A percentile compares a stretch with the other conserved stretches of the same genome.
Conservation (phyloP, 1,140 invertebrate species). For the Goniozus legneri region DNA sequence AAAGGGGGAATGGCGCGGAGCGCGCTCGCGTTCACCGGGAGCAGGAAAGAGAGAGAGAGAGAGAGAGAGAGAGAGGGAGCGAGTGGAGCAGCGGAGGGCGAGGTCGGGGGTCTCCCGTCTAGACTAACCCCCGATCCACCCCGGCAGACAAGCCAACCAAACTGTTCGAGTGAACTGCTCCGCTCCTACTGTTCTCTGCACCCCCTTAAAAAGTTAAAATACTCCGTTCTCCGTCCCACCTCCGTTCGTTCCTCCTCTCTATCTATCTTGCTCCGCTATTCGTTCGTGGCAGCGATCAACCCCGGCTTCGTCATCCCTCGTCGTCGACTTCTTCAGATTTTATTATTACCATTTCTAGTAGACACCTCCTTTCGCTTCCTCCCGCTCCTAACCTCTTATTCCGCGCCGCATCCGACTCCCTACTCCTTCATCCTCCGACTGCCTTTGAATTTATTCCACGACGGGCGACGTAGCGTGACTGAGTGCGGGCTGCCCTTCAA, state of each 20-base stretch:
- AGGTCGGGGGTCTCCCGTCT: conserved; percentile 43
- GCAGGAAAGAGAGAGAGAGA: conserved; percentile 4
- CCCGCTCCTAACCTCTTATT: conserved; percentile 3
- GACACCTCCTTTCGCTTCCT: conserved; percentile 33
- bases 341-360: conserved; percentile 46
- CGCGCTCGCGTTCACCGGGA: conserved; percentile 5
- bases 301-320: conserved; percentile 12
- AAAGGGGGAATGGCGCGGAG: conserved; percentile 7
- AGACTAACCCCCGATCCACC: conserved; percentile 40
- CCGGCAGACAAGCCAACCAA: conserved; percentile 45
- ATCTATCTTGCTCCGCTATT: conserved; percentile 10
- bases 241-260: conserved; percentile 27
- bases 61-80: conserved; percentile 20
- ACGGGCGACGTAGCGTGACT: conserved; percentile 16
- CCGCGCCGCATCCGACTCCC: background rate
- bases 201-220: conserved; percentile 49
- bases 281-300: conserved; percentile 11
- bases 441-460: conserved; percentile 19
- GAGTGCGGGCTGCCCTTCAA: conserved; percentile 20
- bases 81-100: conserved; percentile 14
- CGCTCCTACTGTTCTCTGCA: conserved; percentile 28
- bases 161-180: conserved; percentile 48
- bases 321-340: conserved; percentile 38
- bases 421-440: background rate
- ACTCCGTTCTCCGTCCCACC: conserved; percentile 39